Evolutionary conservation across 30 jellyfish, hydroid and myxozoan genomes (phyloP), one percentile per base, ranked within the genome.

Genomic region (Nemopilema nomurai): DNA sequence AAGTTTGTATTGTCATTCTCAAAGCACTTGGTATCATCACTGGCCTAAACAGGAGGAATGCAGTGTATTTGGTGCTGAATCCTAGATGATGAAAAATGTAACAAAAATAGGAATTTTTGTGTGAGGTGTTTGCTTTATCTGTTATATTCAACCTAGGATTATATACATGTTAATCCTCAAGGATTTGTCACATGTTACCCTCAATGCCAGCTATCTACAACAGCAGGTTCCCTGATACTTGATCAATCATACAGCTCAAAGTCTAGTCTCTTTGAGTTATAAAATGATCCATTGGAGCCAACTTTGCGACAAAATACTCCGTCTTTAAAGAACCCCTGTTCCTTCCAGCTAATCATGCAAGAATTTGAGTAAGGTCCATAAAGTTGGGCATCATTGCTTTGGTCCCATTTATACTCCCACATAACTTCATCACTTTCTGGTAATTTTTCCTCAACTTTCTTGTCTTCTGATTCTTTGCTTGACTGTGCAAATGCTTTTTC

Each of bases 341-440:
- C 96, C 30, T 76, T 50, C 96, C 97, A 90, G 28, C 87, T 75
- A 4, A 64, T 29, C 99, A 95, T 95, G 62, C 94, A 96, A 0
- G 92, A 76, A 28, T 87, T 83, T 7, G 94, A 33, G 76, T 76
- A 95, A 26, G 98, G 96, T 57, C 99, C 99, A 83, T 83, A 85
- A 27, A 90, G 70, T 69, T 90, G 92, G 4, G 86, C 86, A 0
- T 80, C 96, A 20, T 82, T 97, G 0, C 74, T 67, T 68, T 88
- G 71, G n/a, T 81, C 79, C 92, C 91, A 72, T 83, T 95, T 95
- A 80, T 90, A 95, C 49, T 75, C 87, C 99, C 99, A 95, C 84
- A 73, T 69, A 41, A 90, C 97, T 77, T 90, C 97, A 65, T 83
- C 95, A 8, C 31, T 73, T 17, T 51, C 90, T 0, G 86, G 77